Evolutionary conservation across 2,113 vertebrate species (phyloP), one percentile per base, ranked within the genome.

Genomic region (Vidua macroura): DNA sequence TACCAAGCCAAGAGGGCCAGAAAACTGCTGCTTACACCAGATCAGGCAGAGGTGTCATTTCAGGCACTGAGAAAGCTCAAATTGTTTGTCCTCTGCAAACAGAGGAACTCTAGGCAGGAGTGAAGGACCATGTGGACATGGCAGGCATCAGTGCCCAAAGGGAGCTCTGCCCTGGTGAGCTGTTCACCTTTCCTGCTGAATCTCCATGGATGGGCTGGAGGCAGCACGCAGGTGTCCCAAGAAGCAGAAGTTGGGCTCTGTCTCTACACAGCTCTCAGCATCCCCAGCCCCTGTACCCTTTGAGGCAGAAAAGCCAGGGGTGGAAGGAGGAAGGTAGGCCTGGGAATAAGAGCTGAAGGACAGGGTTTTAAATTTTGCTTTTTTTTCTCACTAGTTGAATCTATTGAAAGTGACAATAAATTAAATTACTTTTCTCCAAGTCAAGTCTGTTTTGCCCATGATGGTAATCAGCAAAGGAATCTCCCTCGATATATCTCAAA

Each of bases 111-210:
- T 28, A 25, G 56, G 44, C 20, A 68, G 46, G n/a, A 66, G 5
- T 11, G 35, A 67, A 82, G 43, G 33, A 10, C 31, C 30, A 4
- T 13, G 37, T 1, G 1, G 44, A 3, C 31, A 46, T 0, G 1
- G 12, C 18, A 58, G 19, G 7, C 6, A 2, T 17, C 0, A 0
- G 31, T 17, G 6, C 7, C 23, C 49, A 12, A 6, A 37, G 41
- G 39, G 14, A 60, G 12, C 62, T 72, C 44, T 84, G 35, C 25
- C 24, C 15, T 19, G 68, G 21, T 52, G 24, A 80, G n/a, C 35
- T 64, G 12, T 15, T 86, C 33, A 15, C n/a, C 27, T 52, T 88
- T 46, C 15, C 67, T 37, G 7, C 19, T 56, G 20, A 13, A 33
- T 6, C 13, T 9, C 30, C 15, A 19, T 2, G 15, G 27, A 31